Percentiles rank a stretch among this genome's conserved stretches.
Conservation (phyloP, 1,140 invertebrate genomes). For the Melipona quadrifasciata region DNA sequence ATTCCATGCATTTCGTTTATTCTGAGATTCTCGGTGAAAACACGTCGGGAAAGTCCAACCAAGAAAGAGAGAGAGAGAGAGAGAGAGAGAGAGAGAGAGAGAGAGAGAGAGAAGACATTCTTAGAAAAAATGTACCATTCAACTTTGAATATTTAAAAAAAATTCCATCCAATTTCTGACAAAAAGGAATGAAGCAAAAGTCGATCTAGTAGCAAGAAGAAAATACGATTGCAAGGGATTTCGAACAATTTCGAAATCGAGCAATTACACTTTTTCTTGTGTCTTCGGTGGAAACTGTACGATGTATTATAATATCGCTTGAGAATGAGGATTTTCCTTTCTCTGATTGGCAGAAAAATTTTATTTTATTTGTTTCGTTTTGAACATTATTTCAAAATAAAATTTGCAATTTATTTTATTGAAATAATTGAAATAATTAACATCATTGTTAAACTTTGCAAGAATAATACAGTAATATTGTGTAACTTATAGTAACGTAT, state of each 20-base stretch:
- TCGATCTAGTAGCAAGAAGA: not conserved
- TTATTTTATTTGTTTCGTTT: too few relatives aligned
- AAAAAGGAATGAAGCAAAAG: not conserved
- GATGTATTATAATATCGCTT: not conserved
- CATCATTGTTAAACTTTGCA: too few relatives aligned
- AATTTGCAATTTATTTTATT: too few relatives aligned
- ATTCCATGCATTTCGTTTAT: slow-evolving; percentile 28
- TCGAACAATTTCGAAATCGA: too few relatives aligned
- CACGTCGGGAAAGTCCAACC: not conserved
- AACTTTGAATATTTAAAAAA: not conserved
- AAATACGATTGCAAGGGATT: not conserved
- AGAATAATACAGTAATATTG: too few relatives aligned
- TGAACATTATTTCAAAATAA: too few relatives aligned
- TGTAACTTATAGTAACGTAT: too few relatives aligned
- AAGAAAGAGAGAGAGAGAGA: not conserved
- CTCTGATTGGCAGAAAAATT: not conserved
- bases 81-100: not conserved
- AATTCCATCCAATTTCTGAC: not conserved
- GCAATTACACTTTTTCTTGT: not conserved
- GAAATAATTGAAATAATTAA: too few relatives aligned
- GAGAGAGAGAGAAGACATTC: not conserved
- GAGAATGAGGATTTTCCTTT: not conserved
- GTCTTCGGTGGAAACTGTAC: not conserved
- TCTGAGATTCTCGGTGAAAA: slow-evolving; percentile 9
- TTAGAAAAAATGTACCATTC: not conserved